Conservation (phyloP, 2,113 vertebrate species). For the Cottus gobio region DNA sequence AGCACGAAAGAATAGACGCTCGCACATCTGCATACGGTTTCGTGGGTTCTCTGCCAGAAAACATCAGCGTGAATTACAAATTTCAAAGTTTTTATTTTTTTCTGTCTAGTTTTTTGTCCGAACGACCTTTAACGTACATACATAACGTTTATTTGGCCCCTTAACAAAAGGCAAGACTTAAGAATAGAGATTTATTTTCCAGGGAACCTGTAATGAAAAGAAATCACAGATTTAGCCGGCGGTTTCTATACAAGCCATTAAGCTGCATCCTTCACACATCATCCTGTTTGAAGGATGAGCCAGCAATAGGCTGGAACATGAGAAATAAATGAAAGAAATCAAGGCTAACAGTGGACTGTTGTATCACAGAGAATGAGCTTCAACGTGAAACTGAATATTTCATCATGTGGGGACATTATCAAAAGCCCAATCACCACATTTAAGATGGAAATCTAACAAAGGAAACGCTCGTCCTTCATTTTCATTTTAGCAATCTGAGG, state of each 20-base stretch:
- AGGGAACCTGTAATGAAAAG: constrained; percentile 45
- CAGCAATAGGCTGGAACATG: constrained; percentile 38
- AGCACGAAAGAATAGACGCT: constrained; percentile 23
- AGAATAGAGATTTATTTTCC: constrained; percentile 52
- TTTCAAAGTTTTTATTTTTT: not conserved
- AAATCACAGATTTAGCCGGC: constrained; percentile 65
- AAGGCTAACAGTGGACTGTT: constrained; percentile 29
- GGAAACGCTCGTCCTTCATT: constrained; percentile 5
- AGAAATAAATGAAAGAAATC: constrained; percentile 47
- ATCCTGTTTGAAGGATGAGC: constrained; percentile 72
- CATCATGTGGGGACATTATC: not conserved
- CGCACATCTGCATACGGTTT: constrained; percentile 40
- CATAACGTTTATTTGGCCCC: not conserved
- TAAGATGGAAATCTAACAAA: constrained; percentile 6
- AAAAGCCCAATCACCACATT: constrained; percentile 5
- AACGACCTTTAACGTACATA: not conserved
- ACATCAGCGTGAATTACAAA: not conserved
- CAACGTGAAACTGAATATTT: constrained; percentile 40
- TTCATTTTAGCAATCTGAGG: not conserved
- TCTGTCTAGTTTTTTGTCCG: too few species aligned
- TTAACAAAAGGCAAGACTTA: constrained; percentile 31
- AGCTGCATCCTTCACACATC: constrained; percentile 68
- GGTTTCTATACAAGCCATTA: constrained; percentile 60
- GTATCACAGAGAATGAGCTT: constrained; percentile 20
- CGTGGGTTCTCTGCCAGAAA: constrained; percentile 5